Conservation (phyloP, 2,113 vertebrate species). For the Marcusenius ussheri region DNA sequence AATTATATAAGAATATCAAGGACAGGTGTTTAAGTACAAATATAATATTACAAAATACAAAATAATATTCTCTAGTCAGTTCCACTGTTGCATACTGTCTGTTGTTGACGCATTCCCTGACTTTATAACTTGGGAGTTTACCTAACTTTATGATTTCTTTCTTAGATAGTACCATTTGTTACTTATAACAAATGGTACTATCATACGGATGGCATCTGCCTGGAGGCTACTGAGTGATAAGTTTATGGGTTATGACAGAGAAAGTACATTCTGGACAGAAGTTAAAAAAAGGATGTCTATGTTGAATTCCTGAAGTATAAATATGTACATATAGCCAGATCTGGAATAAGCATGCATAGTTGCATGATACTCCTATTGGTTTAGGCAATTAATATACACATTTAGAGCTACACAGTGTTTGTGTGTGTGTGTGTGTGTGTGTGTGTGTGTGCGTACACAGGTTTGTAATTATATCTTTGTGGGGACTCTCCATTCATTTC, state of each 20-base stretch:
- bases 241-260: neutral
- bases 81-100: neutral
- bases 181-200: neutral
- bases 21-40: neutral
- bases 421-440: neutral
- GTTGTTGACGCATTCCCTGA: neutral
- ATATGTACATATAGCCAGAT: neutral
- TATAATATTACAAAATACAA: neutral
- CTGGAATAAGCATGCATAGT: neutral
- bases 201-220: neutral
- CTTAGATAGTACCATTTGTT: too few species aligned
- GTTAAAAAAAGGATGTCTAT: neutral
- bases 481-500: too few species aligned
- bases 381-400: neutral
- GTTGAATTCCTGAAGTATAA: neutral
- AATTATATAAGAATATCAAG: neutral
- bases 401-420: neutral
- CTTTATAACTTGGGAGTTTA: neutral
- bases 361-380: neutral
- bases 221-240: neutral
- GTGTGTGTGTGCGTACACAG: neutral
- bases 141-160: neutral
- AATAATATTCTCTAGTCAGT: neutral
- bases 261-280: neutral
- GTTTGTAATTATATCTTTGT: too few species aligned